phyloP scores from a whole-genome alignment of 2,888 invertebrate genomes.

The Lasioglossum figueresi region DNA sequence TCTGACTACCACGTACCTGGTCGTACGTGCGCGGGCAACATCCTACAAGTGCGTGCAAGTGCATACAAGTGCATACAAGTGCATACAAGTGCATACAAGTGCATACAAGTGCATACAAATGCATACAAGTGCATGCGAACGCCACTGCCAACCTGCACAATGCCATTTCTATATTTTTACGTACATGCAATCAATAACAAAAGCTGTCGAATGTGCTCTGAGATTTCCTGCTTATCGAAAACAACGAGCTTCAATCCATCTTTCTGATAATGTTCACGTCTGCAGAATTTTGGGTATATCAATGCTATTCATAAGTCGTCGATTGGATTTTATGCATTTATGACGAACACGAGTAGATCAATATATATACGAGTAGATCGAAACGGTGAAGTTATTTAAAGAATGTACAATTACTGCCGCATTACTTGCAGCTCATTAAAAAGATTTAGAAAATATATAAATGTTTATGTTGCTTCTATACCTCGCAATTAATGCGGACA shows the following conservation, averaged over 20 bases:
- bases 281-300: background rate
- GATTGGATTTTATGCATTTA: no score
- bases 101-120: background rate
- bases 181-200: no score
- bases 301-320: no score
- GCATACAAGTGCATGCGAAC: background rate
- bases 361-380: no score
- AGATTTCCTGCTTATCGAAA: background rate
- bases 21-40: slow-evolving; percentile 5
- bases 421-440: no score
- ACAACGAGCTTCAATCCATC: background rate
- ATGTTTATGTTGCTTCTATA: no score
- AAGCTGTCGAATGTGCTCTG: background rate
- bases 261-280: background rate
- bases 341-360: no score
- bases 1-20: slow-evolving; percentile 52
- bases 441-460: no score
- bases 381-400: no score
- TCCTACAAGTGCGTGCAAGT: slow-evolving; percentile 6
- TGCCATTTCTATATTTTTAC: background rate
- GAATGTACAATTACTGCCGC: no score
- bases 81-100: background rate
- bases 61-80: background rate
- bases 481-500: no score
- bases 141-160: background rate